These are phyloP conservation scores for Amiota minor DNA, from an alignment of 2,888 invertebrate genomes.

Conservation along the genomic window DNA sequence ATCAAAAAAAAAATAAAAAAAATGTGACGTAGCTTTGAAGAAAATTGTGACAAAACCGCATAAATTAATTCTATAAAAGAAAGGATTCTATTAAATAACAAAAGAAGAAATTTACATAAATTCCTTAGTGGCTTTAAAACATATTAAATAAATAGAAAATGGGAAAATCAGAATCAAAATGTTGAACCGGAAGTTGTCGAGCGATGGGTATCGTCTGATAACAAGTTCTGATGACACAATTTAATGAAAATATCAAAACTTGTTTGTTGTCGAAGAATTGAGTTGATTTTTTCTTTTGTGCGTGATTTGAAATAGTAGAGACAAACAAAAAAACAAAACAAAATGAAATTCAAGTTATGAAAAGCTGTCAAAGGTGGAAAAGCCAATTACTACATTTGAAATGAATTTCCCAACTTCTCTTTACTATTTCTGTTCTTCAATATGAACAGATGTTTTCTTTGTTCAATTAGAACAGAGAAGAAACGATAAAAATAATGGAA, in stretches of 20 bases:
- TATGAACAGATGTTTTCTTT: conserved; percentile 17
- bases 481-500: conserved; percentile 7
- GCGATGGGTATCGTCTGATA: neutral
- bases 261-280: no score
- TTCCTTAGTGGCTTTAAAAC: neutral
- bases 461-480: neutral
- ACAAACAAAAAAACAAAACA: no score
- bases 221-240: neutral
- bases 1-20: no score
- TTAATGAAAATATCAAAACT: no score
- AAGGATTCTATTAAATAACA: neutral
- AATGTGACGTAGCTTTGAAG: no score
- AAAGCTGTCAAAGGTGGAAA: no score
- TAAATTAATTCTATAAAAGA: neutral
- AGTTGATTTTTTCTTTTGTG: no score
- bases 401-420: neutral
- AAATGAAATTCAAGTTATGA: no score
- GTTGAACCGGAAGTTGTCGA: conserved; percentile 11
- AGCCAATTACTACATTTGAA: no score
- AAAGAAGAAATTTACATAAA: conserved; percentile 6
- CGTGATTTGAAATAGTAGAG: no score
- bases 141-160: neutral
- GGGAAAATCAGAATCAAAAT: neutral
- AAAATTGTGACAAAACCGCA: neutral
- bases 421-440: neutral